Evolutionary conservation across 2,888 invertebrate species (phyloP).

Genomic region (Mythimna albipuncta): DNA sequence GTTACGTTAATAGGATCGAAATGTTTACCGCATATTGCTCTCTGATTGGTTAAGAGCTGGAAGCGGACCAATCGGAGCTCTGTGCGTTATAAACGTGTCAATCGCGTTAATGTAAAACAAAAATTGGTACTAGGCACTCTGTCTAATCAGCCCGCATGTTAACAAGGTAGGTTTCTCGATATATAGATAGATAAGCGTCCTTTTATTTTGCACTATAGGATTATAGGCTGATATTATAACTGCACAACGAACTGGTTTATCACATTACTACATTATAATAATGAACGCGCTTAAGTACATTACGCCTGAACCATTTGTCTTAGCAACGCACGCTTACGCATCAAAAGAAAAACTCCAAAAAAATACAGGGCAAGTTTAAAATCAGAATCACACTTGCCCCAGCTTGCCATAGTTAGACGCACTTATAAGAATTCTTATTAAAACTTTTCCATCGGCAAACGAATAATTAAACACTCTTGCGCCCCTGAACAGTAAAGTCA

Average conservation of each 20-base stretch:
- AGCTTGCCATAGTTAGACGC: not conserved
- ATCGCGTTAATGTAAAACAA: too few relatives aligned
- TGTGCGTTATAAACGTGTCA: too few relatives aligned
- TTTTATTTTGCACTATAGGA: not conserved
- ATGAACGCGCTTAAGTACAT: not conserved
- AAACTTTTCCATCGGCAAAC: not conserved
- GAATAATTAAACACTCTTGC: slow-evolving; percentile 10
- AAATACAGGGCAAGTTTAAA: not conserved
- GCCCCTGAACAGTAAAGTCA: slow-evolving; percentile 6
- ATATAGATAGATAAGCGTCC: not conserved
- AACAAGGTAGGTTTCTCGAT: too few relatives aligned
- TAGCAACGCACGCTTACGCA: slow-evolving; percentile 12
- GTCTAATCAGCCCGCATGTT: too few relatives aligned
- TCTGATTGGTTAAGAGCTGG: too few relatives aligned
- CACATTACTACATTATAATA: not conserved
- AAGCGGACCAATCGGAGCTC: too few relatives aligned
- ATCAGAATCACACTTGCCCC: not conserved
- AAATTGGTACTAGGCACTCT: too few relatives aligned
- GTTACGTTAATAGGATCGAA: too few relatives aligned
- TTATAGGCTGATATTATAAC: not conserved
- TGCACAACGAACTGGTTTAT: not conserved
- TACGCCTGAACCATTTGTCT: slow-evolving; percentile 9
- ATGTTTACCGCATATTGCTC: too few relatives aligned
- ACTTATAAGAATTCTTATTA: not conserved
- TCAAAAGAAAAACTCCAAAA: not conserved